These are phyloP conservation scores for Leucoma salicis DNA, from an alignment of 2,888 invertebrate species.

Conservation along the genomic window DNA sequence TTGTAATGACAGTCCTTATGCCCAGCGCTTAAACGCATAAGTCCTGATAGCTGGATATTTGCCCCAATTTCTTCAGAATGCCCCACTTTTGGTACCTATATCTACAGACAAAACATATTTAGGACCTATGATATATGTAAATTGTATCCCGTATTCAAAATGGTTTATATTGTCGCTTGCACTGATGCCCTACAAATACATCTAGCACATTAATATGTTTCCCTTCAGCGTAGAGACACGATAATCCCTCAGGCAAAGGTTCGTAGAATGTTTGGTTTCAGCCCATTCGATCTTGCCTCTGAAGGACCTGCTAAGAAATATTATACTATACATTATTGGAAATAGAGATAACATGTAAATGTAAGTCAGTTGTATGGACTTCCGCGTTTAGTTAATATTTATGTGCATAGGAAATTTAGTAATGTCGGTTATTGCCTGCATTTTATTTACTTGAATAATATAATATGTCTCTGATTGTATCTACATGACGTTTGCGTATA, in stretches of 20 bases:
- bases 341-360: conserved; percentile 10
- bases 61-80: too few relatives aligned
- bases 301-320: conserved; percentile 17
- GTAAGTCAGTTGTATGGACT: conserved; percentile 12
- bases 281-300: conserved; percentile 9
- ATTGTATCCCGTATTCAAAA: too few relatives aligned
- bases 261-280: conserved; percentile 27
- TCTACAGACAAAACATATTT: too few relatives aligned
- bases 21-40: too few relatives aligned
- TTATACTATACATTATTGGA: conserved; percentile 16
- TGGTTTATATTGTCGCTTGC: conserved; percentile 1
- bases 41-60: too few relatives aligned
- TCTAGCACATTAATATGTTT: conserved; percentile 26
- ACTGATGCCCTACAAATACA: conserved; percentile 9
- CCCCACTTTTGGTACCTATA: too few relatives aligned
- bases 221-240: conserved; percentile 16
- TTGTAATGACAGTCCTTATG: too few relatives aligned
- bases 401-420: conserved; percentile 2
- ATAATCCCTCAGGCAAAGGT: conserved; percentile 27
- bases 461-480: too few relatives aligned
- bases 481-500: too few relatives aligned
- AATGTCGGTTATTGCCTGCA: background rate
- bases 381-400: conserved; percentile 5
- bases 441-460: background rate
- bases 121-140: too few relatives aligned